A percentile compares a stretch with the other conserved stretches of the same genome.
Conservation (phyloP, 1,140 invertebrate genomes). For the Scaptomyza pallida region DNA sequence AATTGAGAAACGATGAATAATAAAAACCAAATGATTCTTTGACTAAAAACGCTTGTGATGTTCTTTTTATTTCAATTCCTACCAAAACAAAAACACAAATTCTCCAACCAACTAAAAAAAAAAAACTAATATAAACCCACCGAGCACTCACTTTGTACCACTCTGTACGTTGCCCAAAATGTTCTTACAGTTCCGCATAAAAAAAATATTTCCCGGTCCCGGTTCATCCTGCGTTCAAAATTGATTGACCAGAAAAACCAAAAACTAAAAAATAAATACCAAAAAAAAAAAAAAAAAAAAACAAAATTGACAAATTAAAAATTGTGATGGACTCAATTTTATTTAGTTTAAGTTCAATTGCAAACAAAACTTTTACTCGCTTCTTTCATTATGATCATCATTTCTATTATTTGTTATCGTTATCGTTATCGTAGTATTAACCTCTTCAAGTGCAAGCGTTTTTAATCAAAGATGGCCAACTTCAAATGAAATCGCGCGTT, state of each 20-base stretch:
- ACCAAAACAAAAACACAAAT: conserved; percentile 26
- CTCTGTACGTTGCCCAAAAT: conserved; percentile 52
- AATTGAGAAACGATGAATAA: conserved; percentile 74
- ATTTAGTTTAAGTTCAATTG: conserved; percentile 72
- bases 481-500: conserved; percentile 25
- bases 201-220: conserved; percentile 30
- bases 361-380: conserved; percentile 51
- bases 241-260: conserved; percentile 40
- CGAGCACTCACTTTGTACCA: conserved; percentile 66
- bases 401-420: conserved; percentile 19
- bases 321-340: conserved; percentile 84
- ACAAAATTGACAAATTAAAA: conserved; percentile 76
- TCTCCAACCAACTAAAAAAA: conserved; percentile 37
- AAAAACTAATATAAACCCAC: conserved; percentile 61
- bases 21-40: conserved; percentile 80
- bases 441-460: conserved; percentile 78
- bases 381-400: conserved; percentile 48
- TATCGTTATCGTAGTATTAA: conserved; percentile 41
- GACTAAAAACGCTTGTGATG: conserved; percentile 83
- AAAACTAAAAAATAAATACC: conserved; percentile 17
- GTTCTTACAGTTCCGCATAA: conserved; percentile 38
- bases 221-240: conserved; percentile 41
- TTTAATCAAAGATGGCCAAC: conserved; percentile 83
- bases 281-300: conserved; percentile 12
- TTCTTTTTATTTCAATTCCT: conserved; percentile 77